phyloP scores from a whole-genome alignment of 2,797 vertebrate genomes.

The Crocodylus rhombifer region DNA sequence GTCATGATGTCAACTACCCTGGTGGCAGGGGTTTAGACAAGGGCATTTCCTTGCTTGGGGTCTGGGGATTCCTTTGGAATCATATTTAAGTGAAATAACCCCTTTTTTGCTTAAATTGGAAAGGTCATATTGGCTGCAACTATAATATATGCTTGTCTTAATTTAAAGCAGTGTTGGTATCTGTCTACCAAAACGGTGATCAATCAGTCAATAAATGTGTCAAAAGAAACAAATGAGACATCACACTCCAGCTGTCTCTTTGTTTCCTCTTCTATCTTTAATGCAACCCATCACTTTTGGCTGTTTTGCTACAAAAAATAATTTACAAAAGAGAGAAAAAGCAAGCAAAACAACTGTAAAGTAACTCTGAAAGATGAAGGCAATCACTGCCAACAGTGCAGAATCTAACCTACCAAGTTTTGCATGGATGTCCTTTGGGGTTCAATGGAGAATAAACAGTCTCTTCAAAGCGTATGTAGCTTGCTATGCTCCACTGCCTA shows the following conservation, averaged over 20 bases:
- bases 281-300: not conserved
- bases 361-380: not conserved
- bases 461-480: not conserved
- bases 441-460: not conserved
- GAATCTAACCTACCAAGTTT: not conserved
- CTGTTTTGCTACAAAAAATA: not conserved
- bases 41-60: not conserved
- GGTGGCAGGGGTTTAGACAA: not conserved
- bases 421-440: rapidly evolving
- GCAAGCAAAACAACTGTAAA: not conserved
- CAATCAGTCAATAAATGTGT: not conserved
- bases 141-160: not conserved
- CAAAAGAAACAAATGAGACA: not conserved
- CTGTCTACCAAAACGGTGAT: not conserved
- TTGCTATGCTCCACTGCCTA: not conserved
- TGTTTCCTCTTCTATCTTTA: not conserved
- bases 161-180: not conserved
- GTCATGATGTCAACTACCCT: not conserved
- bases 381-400: not conserved
- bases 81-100: not conserved
- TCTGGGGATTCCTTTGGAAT: not conserved
- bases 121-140: not conserved
- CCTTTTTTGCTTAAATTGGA: not conserved
- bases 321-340: not conserved
- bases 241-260: not conserved